These are phyloP conservation scores for Lomographa bimaculata DNA, from an alignment of 2,888 invertebrate species.

Conservation along the genomic window DNA sequence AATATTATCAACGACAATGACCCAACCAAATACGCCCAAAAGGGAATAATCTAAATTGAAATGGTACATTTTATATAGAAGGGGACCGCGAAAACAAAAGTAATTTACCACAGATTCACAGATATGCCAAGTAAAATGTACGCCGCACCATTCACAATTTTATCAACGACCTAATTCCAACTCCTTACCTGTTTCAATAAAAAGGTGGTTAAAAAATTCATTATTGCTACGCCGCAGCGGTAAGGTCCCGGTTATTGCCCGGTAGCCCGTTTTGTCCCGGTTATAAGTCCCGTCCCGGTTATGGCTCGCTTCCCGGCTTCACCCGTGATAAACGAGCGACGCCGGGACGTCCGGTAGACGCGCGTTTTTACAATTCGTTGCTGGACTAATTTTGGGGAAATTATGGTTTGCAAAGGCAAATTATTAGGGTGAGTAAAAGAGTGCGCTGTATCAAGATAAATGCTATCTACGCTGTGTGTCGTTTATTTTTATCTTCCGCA, in stretches of 20 bases:
- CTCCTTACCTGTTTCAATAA: conserved; percentile 33
- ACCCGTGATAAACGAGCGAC: conserved; percentile 44
- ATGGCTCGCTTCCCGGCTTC: conserved; percentile 42
- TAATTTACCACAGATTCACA: conserved; percentile 9
- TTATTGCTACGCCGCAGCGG: conserved; percentile 34
- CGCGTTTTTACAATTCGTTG: conserved; percentile 55
- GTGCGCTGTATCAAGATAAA: too few species aligned
- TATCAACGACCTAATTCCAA: conserved; percentile 20
- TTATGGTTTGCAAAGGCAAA: conserved; percentile 18
- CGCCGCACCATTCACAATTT: conserved; percentile 14
- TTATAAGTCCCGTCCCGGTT: conserved; percentile 47
- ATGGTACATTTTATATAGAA: conserved; percentile 3
- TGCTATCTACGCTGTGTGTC: too few species aligned
- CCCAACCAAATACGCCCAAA: too few species aligned
- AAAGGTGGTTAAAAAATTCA: conserved; percentile 35
- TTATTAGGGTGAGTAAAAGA: too few species aligned
- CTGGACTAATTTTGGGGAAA: conserved; percentile 30
- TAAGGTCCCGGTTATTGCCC: conserved; percentile 42
- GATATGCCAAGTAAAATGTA: conserved; percentile 15
- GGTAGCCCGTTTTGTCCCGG: conserved; percentile 31
- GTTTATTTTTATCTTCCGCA: too few species aligned
- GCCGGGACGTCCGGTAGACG: conserved; percentile 42
- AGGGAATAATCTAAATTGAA: conserved; percentile 12
- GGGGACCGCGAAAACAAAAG: conserved; percentile 13
- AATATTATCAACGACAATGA: too few species aligned